Evolutionary conservation across 1,140 invertebrate species (phyloP), one percentile per base, ranked within the genome.

Genomic region (Ceratina australensis): DNA sequence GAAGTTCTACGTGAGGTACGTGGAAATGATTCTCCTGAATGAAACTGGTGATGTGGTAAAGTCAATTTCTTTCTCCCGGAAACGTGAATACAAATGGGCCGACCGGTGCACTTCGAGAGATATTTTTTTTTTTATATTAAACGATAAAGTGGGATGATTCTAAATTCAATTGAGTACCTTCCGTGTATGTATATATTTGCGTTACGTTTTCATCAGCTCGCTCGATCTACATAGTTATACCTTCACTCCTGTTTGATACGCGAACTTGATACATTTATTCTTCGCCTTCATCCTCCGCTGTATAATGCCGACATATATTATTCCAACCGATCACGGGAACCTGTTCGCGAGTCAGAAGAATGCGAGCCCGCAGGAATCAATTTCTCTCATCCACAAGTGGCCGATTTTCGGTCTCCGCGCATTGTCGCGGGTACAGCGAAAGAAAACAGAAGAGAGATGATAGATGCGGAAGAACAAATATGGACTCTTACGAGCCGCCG

Each of bases 401-500:
- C 50, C 60, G 56, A 78, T 52, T 64, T 50, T 63, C 66, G 68
- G 33, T 42, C 33, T 76, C 26, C 33, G 20, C 59, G 26, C 57
- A 28, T 57, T 77, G 64, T 81, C 75, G 69, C 56, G 72, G 49
- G 20, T 33, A 49, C 28, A 33, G 59, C 33, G 65, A 61, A 65
- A 80, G 79, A 81, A 87, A 85, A 83, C 82, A 60, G 60, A 71
- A 61, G 47, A 42, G 60, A 74, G 52, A 73, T 79, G 77, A 74
- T 74, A 64, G 63, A 79, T 74, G 77, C 77, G 49, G 16, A 67
- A 47, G 59, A 80, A 65, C 66, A 77, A 80, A 80, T 76, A 79
- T 75, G 64, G 72, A 60, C 63, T 57, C 49, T 50, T 13, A 56
- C 12, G 59, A 24, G 59, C 52, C 64, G 63, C 50, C 72, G 52